Conservation (phyloP, 2,888 invertebrate genomes). For the Augiades crinisus region DNA sequence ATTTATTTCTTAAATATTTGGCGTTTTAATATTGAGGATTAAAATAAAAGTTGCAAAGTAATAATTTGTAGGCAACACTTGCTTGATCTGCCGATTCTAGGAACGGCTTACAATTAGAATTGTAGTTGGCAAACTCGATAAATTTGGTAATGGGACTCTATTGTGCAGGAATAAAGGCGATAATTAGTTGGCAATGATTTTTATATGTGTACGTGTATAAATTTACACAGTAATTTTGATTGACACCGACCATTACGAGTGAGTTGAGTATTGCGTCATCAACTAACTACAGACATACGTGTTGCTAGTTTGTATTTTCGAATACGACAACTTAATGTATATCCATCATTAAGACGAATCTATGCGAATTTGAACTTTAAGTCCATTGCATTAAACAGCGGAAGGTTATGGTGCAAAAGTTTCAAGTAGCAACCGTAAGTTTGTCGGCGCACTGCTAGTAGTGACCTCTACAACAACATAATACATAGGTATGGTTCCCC, state of each 20-base stretch:
- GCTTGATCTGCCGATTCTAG: conserved; percentile 6
- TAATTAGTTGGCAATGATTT: conserved; percentile 45
- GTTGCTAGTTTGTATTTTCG: conserved; percentile 37
- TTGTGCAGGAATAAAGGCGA: conserved; percentile 41
- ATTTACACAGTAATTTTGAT: conserved; percentile 78
- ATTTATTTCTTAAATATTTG: conserved; percentile 5
- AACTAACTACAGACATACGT: conserved; percentile 57
- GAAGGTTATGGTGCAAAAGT: background rate
- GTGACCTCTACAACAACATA: conserved; percentile 33
- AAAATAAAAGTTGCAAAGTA: conserved; percentile 9
- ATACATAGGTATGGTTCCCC: conserved; percentile 18
- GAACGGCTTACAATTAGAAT: conserved; percentile 10
- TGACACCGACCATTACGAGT: conserved; percentile 79
- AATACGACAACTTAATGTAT: conserved; percentile 33
- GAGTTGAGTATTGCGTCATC: conserved; percentile 75
- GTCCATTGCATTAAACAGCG: conserved; percentile 4
- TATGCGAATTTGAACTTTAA: conserved; percentile 34
- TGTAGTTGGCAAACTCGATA: conserved; percentile 6
- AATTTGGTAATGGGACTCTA: conserved; percentile 13
- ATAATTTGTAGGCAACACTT: conserved; percentile 12
- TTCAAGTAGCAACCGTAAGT: conserved; percentile 9
- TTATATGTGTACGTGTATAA: conserved; percentile 50
- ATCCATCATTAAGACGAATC: conserved; percentile 29
- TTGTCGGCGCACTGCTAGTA: conserved; percentile 37
- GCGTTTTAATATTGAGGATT: background rate